Evolutionary conservation across 2,888 invertebrate species (phyloP).

Genomic region (Eutolmus rufibarbis): DNA sequence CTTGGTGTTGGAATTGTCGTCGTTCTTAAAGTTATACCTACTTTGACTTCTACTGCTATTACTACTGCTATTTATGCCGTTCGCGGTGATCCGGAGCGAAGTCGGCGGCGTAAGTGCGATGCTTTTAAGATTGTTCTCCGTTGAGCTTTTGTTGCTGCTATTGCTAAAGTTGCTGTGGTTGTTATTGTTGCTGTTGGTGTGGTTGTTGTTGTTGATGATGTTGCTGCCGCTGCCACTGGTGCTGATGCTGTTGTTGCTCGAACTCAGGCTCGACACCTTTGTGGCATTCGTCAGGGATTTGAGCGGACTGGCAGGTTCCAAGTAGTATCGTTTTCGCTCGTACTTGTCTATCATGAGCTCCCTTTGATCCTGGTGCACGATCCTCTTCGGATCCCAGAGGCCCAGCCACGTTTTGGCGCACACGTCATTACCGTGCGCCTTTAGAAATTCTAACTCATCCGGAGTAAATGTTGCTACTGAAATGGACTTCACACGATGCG

Average conservation of each 20-base stretch:
- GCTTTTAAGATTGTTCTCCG: constrained; percentile 56
- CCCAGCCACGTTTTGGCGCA: constrained; percentile 94
- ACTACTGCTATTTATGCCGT: constrained; percentile 52
- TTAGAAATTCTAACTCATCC: constrained; percentile 93
- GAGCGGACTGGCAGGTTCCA: constrained; percentile 63
- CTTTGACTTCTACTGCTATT: constrained; percentile 39
- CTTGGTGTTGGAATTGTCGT: constrained; percentile 31
- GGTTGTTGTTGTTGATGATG: constrained; percentile 46
- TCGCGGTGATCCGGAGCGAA: constrained; percentile 55
- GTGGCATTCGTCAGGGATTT: constrained; percentile 60
- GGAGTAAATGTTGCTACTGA: constrained; percentile 97
- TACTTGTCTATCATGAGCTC: constrained; percentile 96
- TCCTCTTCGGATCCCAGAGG: constrained; percentile 81
- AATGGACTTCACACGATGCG: constrained; percentile 97
- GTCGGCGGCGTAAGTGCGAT: constrained; percentile 61
- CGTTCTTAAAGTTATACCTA: constrained; percentile 20
- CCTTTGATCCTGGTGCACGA: constrained; percentile 88
- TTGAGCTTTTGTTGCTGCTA: constrained; percentile 47
- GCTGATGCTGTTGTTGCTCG: constrained; percentile 36
- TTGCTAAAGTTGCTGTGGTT: constrained; percentile 40
- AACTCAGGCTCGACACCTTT: constrained; percentile 53
- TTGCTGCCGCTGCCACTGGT: constrained; percentile 40
- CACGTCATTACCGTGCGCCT: constrained; percentile 90
- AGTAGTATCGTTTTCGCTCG: constrained; percentile 79
- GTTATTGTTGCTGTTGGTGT: constrained; percentile 45